Evolutionary conservation across 2,888 invertebrate species (phyloP).

Genomic region (Brenthis ino): DNA sequence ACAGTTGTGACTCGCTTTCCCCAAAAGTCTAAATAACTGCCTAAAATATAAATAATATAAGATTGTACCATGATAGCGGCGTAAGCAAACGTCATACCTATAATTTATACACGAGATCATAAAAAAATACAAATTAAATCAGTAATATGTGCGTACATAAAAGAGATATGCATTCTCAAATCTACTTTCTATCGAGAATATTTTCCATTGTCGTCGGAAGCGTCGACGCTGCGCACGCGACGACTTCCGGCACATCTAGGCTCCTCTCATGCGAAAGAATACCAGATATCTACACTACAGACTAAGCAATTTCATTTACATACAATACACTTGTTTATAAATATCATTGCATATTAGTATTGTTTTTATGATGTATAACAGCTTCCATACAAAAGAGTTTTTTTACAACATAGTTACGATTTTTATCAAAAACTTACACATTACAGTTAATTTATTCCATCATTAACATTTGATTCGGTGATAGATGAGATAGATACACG

Average conservation of each 20-base stretch:
- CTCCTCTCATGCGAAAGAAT: conserved; percentile 56
- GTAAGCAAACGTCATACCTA: not conserved
- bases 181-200: conserved; percentile 56
- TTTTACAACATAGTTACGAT: too few species aligned
- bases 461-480: too few species aligned
- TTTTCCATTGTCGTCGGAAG: conserved; percentile 48
- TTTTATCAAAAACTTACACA: too few species aligned
- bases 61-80: not conserved
- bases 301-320: conserved; percentile 16
- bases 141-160: not conserved
- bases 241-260: conserved; percentile 61
- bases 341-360: too few species aligned
- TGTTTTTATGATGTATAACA: too few species aligned
- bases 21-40: too few species aligned
- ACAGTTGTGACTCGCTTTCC: too few species aligned
- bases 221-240: conserved; percentile 54
- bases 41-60: too few species aligned
- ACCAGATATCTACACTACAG: conserved; percentile 23
- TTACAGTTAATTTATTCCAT: too few species aligned
- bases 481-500: too few species aligned
- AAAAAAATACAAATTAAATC: not conserved
- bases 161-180: conserved; percentile 20
- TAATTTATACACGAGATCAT: not conserved
- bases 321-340: conserved; percentile 6
- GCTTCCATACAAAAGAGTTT: too few species aligned